Conservation (phyloP, 2,888 invertebrate genomes). For the Phasia obesa region DNA sequence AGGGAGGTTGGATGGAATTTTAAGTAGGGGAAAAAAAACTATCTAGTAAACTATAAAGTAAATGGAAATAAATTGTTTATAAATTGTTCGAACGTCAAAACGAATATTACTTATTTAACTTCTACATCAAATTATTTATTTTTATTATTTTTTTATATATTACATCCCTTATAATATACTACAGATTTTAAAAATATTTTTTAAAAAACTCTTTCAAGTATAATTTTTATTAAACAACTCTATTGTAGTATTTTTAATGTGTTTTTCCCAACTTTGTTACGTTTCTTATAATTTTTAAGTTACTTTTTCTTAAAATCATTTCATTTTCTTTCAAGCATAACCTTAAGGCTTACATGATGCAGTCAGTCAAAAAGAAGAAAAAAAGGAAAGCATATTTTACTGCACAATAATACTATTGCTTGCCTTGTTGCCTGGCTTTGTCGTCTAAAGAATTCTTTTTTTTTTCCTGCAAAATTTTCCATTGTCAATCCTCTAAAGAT, state of each 20-base stretch:
- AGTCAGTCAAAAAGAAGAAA: constrained; percentile 5
- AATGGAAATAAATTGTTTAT: no score
- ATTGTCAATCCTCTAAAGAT: constrained; percentile 31
- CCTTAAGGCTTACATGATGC: constrained; percentile 34
- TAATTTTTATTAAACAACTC: no score
- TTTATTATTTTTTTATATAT: no score
- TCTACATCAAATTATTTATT: no score
- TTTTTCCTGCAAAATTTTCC: background rate
- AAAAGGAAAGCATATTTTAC: constrained; percentile 27
- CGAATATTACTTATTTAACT: no score
- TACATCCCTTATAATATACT: background rate
- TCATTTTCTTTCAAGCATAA: constrained; percentile 14
- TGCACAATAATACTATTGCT: background rate
- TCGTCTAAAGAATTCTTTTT: background rate
- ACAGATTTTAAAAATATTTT: background rate
- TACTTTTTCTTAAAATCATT: background rate
- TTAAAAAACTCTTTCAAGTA: no score
- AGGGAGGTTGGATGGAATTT: background rate
- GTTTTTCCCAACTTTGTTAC: background rate
- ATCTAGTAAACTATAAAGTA: no score
- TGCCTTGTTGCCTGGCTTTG: background rate
- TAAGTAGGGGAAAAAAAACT: no score
- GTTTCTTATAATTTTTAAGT: constrained; percentile 4
- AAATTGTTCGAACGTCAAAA: no score
- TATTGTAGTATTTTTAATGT: background rate